Base-by-base conservation (phyloP, 2,113 vertebrate species). In the Macquaria australasica region DNA sequence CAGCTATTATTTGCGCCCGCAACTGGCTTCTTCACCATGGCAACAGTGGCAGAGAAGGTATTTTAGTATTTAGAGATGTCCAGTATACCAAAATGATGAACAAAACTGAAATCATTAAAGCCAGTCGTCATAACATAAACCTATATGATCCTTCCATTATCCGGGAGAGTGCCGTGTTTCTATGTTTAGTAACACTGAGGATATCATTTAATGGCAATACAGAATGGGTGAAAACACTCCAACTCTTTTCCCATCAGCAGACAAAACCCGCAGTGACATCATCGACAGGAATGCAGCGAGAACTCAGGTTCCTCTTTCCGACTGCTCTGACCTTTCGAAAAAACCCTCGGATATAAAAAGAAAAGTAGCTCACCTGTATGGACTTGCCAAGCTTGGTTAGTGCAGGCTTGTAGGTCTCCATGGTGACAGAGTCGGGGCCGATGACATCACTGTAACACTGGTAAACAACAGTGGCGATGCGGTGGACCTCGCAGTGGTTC, bases 401-500 rank as follows among this genome's bases (percentile, higher is more conserved):
- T 2, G 96, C 63, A 11, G 97, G 96, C 81, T 95, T 97, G 90
- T 97, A 99, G 0, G 96, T 96, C 91, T 98, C 97, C 28, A 97
- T 91, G 11, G 97, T 97, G 45, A 98, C 77, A 0, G 96, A 96
- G 93, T 99, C 97, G 12, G 97, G 92, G 39, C 96, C 95, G 81
- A 96, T 95, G 83, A 97, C 93, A 74, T 99, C 98, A 3, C 96
- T 99, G 83, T 97, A 99, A 68, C 97, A 98, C 94, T 97, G 95
- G 84, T 99, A 99, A 45, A 97, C 89, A 11, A 97, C 91, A 0
- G 97, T 94, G 8, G 97, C 93, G 77, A 98, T 95, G 58, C 89
- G 90, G 91, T 97, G 96, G 2, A 98, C 96, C 91, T 99, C 97
- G 80, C 98, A 98, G 63, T 97, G 96, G 84, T 96, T 97, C 87